Evolutionary conservation across 2,113 vertebrate genomes (phyloP).

Genomic region (Desmodus rotundus): DNA sequence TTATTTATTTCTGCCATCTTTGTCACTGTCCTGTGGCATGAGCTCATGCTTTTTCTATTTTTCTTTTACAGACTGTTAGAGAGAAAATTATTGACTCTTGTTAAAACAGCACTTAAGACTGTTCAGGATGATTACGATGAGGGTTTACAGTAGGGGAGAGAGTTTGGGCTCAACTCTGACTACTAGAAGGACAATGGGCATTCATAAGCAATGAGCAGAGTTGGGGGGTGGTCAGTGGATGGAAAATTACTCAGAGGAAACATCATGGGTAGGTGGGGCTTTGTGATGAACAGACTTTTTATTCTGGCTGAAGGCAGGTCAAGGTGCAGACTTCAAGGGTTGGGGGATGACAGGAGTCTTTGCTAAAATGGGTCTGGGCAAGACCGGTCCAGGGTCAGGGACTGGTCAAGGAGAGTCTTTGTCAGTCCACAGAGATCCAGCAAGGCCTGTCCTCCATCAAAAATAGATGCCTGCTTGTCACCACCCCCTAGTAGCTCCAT

Average conservation of each 20-base stretch:
- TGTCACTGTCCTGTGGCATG: neutral
- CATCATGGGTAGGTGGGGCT: neutral
- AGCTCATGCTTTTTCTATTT: neutral
- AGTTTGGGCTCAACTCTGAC: neutral
- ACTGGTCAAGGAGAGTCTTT: neutral
- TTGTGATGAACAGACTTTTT: neutral
- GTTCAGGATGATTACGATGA: neutral
- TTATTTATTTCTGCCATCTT: neutral
- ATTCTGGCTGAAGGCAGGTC: neutral
- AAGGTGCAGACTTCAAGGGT: neutral
- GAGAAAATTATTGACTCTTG: neutral
- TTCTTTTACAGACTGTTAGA: neutral
- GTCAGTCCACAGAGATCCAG: neutral
- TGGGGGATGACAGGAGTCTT: neutral
- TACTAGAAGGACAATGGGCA: neutral
- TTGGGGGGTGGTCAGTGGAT: neutral
- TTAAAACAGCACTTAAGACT: neutral
- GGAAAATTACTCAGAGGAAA: neutral
- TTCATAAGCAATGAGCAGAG: neutral
- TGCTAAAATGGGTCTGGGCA: neutral
- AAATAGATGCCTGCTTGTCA: neutral
- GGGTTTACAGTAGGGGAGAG: neutral
- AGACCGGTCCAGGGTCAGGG: neutral
- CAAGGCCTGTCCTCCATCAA: neutral
- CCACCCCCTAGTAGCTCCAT: neutral